phyloP scores from a whole-genome alignment of 2,888 invertebrate genomes.

The Cybosia mesomella region DNA sequence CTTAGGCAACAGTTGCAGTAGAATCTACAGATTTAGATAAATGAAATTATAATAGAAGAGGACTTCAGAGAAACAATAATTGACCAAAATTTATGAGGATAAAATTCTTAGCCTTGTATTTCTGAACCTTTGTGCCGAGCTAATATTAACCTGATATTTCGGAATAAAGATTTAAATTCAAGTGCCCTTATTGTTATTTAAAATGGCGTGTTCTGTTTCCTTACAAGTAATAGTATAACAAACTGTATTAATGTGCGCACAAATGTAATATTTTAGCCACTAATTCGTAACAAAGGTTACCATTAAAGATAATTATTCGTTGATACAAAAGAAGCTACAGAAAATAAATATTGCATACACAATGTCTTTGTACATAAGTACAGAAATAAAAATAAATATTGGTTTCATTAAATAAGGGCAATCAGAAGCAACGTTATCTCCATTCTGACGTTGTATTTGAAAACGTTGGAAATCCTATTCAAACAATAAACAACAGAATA shows the following conservation, averaged over 20 bases:
- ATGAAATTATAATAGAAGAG: too few relatives aligned
- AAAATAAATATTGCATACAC: neutral
- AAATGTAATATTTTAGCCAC: neutral
- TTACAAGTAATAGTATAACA: neutral
- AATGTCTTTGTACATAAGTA: neutral
- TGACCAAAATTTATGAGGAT: neutral
- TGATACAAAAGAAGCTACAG: neutral
- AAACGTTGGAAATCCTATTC: conserved; percentile 16
- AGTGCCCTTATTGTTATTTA: neutral
- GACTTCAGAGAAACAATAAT: too few relatives aligned
- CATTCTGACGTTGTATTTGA: neutral
- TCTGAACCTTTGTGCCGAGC: neutral
- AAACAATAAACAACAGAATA: conserved; percentile 8
- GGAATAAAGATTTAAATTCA: neutral
- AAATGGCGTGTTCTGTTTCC: neutral
- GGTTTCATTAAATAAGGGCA: conserved; percentile 5
- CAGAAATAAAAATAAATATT: neutral
- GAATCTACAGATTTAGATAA: neutral
- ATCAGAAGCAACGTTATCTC: neutral
- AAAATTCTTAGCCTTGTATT: neutral
- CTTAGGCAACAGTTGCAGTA: neutral
- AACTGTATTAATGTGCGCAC: neutral
- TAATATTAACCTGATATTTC: neutral
- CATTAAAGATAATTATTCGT: neutral
- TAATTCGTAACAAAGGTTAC: neutral